Evolutionary conservation across 1,140 invertebrate species (phyloP).

Genomic region (Sycophila sp.): DNA sequence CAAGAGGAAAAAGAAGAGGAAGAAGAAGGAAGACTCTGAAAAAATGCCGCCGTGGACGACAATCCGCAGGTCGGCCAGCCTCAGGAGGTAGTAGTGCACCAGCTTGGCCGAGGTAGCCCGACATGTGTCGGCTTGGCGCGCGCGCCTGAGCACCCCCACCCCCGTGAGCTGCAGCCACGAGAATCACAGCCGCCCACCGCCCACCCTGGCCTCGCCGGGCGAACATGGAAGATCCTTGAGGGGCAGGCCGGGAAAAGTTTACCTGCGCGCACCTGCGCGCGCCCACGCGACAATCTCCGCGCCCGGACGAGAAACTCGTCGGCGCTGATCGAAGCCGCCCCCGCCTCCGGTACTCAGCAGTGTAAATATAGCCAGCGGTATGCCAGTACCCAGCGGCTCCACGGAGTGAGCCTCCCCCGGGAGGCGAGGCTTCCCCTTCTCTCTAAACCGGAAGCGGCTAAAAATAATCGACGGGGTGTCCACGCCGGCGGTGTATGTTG

Average conservation of each 20-base stretch:
- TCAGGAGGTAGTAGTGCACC: background rate
- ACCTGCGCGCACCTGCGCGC: background rate
- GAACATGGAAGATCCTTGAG: slow-evolving; percentile 31
- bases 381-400: background rate
- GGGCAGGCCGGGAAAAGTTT: background rate
- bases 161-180: too few species aligned
- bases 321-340: too few species aligned
- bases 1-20: background rate
- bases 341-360: too few species aligned
- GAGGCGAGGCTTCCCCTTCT: too few species aligned
- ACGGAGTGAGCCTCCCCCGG: too few species aligned
- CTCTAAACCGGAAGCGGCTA: background rate
- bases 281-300: background rate
- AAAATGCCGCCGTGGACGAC: too few species aligned
- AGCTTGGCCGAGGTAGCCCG: background rate
- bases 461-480: background rate
- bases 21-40: background rate
- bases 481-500: slow-evolving; percentile 29
- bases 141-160: too few species aligned
- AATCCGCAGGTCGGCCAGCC: too few species aligned
- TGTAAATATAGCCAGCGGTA: background rate
- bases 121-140: too few species aligned
- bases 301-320: background rate
- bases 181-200: too few species aligned
- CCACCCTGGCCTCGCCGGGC: too few species aligned